Evolutionary conservation across 2,888 invertebrate species (phyloP), one percentile per base, ranked within the genome.

Genomic region (Helleia helle): DNA sequence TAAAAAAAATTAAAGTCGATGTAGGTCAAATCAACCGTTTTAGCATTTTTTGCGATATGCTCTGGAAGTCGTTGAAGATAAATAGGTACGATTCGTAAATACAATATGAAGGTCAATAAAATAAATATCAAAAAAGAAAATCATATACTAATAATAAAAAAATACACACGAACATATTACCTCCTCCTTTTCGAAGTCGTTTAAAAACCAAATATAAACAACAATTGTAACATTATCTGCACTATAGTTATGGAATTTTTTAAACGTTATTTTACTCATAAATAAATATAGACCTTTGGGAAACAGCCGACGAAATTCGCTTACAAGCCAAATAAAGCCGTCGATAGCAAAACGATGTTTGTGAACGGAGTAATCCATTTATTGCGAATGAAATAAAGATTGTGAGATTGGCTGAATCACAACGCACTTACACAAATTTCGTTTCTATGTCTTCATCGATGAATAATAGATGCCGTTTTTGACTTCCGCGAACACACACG

Each of bases 341-440:
- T 52, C 58, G 58, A 66, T 64, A 67, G 65, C 63, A 58, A 62
- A 66, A 70, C 70, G 67, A 67, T 66, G 61, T 68, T 69, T 64
- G 63, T 62, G 63, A 71, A 72, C 65, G 67, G 62, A 63, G 64
- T 77, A 77, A 80, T 80, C 75, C 75, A 74, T 75, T 80, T 81
- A 81, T 73, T 64, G 67, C 52, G 66, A 72, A 76, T 74, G 70
- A 77, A 81, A 81, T 79, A 80, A 80, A 75, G 71, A 77, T 76
- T 67, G 64, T 61, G 65, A 74, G 72, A 79, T 79, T 75, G 79
- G 68, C 64, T 70, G 72, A 74, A 77, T 79, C 79, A 76, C 76
- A 77, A 75, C 75, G 67, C 76, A 79, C 77, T 80, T 79, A 77
- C 72, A 80, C 79, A 80, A 80, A 79, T 80, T 79, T 77, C 71